Percentiles rank a stretch among this genome's conserved stretches.
Conservation (phyloP, 1,140 invertebrate genomes). For the Antheraea pernyi region DNA sequence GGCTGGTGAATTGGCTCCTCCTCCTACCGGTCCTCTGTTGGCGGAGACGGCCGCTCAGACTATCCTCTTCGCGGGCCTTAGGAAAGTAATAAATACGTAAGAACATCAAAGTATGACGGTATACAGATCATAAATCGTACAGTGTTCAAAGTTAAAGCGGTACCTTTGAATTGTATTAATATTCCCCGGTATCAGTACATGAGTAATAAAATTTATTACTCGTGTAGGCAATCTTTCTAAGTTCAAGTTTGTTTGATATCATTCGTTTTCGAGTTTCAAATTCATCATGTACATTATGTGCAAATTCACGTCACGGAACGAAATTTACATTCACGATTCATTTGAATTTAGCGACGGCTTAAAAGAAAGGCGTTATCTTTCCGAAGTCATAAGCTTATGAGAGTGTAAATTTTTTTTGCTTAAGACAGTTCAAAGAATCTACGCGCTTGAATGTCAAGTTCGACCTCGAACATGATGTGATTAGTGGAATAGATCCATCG, state of each 20-base stretch:
- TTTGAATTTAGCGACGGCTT: constrained; percentile 19
- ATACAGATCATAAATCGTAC: too few relatives aligned
- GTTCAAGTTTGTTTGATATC: constrained; percentile 9
- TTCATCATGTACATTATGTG: constrained; percentile 23
- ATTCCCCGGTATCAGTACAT: not conserved
- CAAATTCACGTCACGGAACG: constrained; percentile 21
- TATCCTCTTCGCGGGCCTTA: too few relatives aligned
- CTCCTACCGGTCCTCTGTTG: too few relatives aligned
- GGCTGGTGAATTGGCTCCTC: too few relatives aligned
- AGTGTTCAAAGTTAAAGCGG: not conserved
- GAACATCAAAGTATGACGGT: too few relatives aligned
- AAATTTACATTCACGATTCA: constrained; percentile 27
- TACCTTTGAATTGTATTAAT: not conserved
- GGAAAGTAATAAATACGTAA: too few relatives aligned
- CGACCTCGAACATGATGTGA: constrained; percentile 10
- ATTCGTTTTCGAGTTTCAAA: constrained; percentile 12
- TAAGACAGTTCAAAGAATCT: constrained; percentile 6
- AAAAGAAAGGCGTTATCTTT: constrained; percentile 19
- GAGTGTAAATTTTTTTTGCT: constrained; percentile 3
- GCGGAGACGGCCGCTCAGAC: too few relatives aligned
- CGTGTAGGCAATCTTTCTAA: not conserved
- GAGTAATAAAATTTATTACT: not conserved
- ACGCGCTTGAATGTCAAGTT: constrained; percentile 14
- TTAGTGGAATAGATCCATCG: constrained; percentile 7
- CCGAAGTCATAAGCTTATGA: not conserved